These are phyloP conservation scores for Arctia plantaginis DNA, from an alignment of 2,888 invertebrate genomes.

Conservation along the genomic window DNA sequence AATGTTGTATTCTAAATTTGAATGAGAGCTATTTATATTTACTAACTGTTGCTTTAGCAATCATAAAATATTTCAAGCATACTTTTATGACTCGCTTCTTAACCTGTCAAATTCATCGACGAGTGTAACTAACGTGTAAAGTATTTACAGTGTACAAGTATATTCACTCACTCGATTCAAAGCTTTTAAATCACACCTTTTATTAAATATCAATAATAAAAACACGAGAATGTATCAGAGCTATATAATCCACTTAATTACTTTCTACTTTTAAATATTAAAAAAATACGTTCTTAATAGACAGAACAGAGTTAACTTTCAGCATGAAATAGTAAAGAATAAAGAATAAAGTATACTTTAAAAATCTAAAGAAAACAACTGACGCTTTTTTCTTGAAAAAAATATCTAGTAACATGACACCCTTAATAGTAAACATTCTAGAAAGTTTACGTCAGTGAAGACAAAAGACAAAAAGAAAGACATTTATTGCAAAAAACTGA, in stretches of 20 bases:
- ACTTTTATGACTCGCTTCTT: not conserved
- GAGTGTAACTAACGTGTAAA: not conserved
- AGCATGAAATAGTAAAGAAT: no score
- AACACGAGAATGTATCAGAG: not conserved
- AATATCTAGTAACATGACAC: not conserved
- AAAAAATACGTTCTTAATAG: no score
- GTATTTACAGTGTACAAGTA: not conserved
- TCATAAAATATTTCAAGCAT: not conserved
- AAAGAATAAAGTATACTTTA: no score
- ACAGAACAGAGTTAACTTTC: no score
- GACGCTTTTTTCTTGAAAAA: not conserved
- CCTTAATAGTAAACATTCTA: not conserved
- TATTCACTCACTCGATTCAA: not conserved
- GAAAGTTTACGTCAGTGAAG: no score
- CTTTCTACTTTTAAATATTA: no score
- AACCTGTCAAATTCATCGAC: not conserved
- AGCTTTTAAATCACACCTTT: not conserved
- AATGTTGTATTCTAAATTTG: not conserved
- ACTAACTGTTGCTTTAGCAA: not conserved
- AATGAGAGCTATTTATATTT: not conserved
- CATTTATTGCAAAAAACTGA: no score
- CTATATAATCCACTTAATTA: not conserved
- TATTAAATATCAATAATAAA: not conserved
- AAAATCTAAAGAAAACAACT: no score
- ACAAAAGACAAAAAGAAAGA: no score